Conservation (phyloP, 2,113 vertebrate genomes). For the Pelobates fuscus region DNA sequence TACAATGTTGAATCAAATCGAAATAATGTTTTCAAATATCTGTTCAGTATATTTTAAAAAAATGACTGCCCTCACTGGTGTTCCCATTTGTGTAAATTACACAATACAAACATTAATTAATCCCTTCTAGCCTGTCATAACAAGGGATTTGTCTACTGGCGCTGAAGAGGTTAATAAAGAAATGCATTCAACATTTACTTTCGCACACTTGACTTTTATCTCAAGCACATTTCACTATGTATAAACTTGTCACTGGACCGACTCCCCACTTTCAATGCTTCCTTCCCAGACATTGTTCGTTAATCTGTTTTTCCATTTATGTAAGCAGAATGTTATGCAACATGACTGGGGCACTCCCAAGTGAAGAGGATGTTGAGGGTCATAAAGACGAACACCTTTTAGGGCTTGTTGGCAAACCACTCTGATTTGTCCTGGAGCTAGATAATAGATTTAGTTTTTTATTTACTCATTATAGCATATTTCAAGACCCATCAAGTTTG, state of each 20-base stretch:
- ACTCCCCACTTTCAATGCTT: conserved; percentile 48
- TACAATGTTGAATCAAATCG: too few species aligned
- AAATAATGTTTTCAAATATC: too few species aligned
- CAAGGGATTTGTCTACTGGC: too few species aligned
- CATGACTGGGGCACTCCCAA: conserved; percentile 31
- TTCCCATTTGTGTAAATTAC: too few species aligned
- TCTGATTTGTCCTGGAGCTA: conserved; percentile 23
- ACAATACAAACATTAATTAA: too few species aligned
- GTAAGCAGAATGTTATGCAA: conserved; percentile 45
- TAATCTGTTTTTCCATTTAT: conserved; percentile 59
- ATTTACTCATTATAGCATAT: conserved; percentile 15
- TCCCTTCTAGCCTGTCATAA: too few species aligned
- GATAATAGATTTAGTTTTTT: conserved; percentile 26
- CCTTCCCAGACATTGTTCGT: conserved; percentile 66
- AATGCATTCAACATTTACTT: background rate
- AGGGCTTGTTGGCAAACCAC: conserved; percentile 32
- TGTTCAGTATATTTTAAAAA: too few species aligned
- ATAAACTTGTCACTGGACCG: conserved; percentile 51
- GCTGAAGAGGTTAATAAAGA: too few species aligned
- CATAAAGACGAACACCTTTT: conserved; percentile 23
- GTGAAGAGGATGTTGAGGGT: conserved; percentile 31
- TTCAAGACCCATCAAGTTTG: background rate
- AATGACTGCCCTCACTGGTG: too few species aligned
- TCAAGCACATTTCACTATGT: background rate
- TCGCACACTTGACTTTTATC: conserved; percentile 17